Conservation (phyloP, 2,888 invertebrate species). For the Microchrysa polita region DNA sequence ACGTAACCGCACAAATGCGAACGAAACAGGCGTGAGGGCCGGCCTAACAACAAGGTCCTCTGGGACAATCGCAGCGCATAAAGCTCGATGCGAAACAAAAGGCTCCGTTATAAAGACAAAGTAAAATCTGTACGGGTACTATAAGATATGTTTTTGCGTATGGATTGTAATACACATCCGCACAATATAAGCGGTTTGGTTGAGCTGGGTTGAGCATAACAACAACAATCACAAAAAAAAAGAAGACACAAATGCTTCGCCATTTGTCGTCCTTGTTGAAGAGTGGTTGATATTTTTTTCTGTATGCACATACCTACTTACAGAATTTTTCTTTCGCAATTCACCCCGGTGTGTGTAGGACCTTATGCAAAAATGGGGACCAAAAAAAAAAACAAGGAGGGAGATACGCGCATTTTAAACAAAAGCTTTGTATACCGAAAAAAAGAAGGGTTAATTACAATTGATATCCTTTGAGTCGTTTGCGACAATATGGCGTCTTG, state of each 20-base stretch:
- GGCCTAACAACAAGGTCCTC: conserved; percentile 4
- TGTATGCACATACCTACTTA: too few species aligned
- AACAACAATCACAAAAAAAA: too few species aligned
- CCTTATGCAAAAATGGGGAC: too few species aligned
- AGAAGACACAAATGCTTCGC: conserved; percentile 25
- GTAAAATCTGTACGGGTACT: too few species aligned
- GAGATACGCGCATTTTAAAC: conserved; percentile 15
- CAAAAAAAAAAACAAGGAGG: not conserved
- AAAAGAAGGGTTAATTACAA: conserved; percentile 35
- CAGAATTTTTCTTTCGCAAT: not conserved
- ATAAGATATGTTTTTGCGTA: too few species aligned
- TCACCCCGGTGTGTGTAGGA: not conserved
- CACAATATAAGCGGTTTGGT: too few species aligned
- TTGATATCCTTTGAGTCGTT: conserved; percentile 27
- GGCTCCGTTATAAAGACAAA: conserved; percentile 24
- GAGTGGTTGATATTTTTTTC: not conserved
- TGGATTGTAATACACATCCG: conserved; percentile 1
- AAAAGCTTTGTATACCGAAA: conserved; percentile 7
- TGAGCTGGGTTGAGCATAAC: too few species aligned
- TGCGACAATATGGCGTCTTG: conserved; percentile 38
- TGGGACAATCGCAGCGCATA: not conserved
- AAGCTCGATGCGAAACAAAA: conserved; percentile 23
- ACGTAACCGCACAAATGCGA: too few species aligned
- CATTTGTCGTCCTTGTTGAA: conserved; percentile 25
- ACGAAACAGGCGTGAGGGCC: too few species aligned